A percentile compares a stretch with the other conserved stretches of the same genome.
Evolutionary conservation across 1,140 invertebrate species (phyloP).

Genomic region (Atta texana): DNA sequence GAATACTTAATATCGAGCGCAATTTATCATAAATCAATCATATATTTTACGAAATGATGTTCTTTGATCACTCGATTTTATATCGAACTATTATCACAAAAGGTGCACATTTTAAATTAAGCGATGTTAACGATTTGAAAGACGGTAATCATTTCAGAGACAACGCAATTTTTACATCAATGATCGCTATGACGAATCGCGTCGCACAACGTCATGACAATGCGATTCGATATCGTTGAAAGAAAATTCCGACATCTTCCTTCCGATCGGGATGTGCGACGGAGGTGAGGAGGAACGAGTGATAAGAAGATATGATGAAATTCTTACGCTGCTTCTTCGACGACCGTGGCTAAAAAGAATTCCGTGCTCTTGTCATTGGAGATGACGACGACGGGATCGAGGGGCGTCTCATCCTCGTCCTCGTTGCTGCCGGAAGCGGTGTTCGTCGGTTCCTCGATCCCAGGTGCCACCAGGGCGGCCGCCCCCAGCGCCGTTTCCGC

Average conservation of each 20-base stretch:
- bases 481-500: constrained; percentile 93
- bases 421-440: constrained; percentile 96
- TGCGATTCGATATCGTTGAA: constrained; percentile 37
- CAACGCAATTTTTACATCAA: constrained; percentile 8
- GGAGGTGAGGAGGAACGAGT: neutral
- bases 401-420: constrained; percentile 90
- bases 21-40: neutral
- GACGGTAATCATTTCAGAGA: constrained; percentile 19
- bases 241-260: constrained; percentile 45
- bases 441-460: constrained; percentile 92
- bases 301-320: constrained; percentile 60
- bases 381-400: constrained; percentile 89
- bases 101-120: constrained; percentile 10
- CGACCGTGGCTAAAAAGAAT: constrained; percentile 94
- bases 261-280: neutral
- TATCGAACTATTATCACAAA: neutral
- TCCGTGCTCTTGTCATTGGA: constrained; percentile 96
- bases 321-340: constrained; percentile 91
- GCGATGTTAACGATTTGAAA: neutral
- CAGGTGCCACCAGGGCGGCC: constrained; percentile 87
- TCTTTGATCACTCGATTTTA: constrained; percentile 5
- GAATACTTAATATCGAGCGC: neutral
- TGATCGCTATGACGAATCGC: neutral
- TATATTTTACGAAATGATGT: neutral
- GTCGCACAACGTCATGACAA: constrained; percentile 37